A percentile compares a stretch with the other conserved stretches of the same genome.
These are phyloP conservation scores for Octonoba sinensis DNA, from an alignment of 2,888 invertebrate genomes.

Conservation along the genomic window DNA sequence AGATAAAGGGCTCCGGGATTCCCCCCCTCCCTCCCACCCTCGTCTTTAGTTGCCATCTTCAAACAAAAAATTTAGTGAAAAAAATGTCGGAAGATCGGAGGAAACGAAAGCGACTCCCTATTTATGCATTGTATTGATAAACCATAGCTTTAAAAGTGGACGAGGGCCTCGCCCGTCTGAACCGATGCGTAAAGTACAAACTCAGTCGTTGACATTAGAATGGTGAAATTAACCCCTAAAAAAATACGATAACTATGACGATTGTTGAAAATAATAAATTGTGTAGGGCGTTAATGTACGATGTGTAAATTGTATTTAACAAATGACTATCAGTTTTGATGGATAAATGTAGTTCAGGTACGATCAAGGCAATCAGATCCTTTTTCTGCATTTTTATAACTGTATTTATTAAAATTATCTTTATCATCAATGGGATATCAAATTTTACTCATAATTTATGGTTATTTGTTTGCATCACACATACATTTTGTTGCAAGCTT, in stretches of 20 bases:
- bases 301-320: slow-evolving; percentile 43
- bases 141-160: slow-evolving; percentile 35
- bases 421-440: too few species aligned
- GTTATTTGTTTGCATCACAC: slow-evolving; percentile 21
- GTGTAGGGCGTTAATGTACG: slow-evolving; percentile 12
- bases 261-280: slow-evolving; percentile 5
- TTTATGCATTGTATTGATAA: slow-evolving; percentile 43
- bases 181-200: slow-evolving; percentile 57
- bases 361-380: slow-evolving; percentile 15
- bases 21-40: too few species aligned
- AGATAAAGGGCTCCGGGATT: too few species aligned
- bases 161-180: slow-evolving; percentile 63
- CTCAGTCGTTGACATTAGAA: slow-evolving; percentile 58
- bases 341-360: slow-evolving; percentile 63
- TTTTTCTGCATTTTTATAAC: not conserved
- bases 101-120: slow-evolving; percentile 30
- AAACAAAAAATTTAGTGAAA: too few species aligned
- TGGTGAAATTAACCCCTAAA: slow-evolving; percentile 31
- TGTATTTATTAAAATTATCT: too few species aligned
- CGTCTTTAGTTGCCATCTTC: too few species aligned
- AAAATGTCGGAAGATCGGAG: too few species aligned
- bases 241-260: slow-evolving; percentile 16
- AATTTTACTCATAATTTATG: not conserved
- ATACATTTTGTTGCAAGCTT: not conserved
- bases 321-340: slow-evolving; percentile 59